Evolutionary conservation across 2,888 invertebrate genomes (phyloP).

Genomic region (Trichopria drosophilae): DNA sequence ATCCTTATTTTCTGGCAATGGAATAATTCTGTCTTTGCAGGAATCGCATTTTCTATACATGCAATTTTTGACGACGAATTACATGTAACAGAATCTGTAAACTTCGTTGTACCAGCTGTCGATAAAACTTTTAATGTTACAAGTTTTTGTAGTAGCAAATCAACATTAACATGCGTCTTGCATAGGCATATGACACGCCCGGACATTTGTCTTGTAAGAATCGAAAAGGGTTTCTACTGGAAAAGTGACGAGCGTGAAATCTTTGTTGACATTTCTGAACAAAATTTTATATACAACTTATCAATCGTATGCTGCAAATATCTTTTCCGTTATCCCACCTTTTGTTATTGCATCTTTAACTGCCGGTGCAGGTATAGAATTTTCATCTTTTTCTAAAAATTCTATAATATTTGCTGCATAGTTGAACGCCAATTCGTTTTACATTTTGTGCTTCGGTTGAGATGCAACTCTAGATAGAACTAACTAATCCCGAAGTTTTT

Average conservation of each 20-base stretch:
- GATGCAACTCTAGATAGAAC: too few species aligned
- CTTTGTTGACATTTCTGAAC: constrained; percentile 1
- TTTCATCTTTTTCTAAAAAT: constrained; percentile 19
- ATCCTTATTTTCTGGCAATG: too few species aligned
- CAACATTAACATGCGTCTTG: constrained; percentile 15
- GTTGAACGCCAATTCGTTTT: too few species aligned
- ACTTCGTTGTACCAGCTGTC: constrained; percentile 7
- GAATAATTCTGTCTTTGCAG: too few species aligned
- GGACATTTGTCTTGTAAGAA: constrained; percentile 4
- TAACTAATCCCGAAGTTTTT: too few species aligned
- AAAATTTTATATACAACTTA: constrained; percentile 16
- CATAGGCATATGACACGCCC: constrained; percentile 17
- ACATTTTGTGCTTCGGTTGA: too few species aligned
- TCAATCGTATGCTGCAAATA: constrained; percentile 10
- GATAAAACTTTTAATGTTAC: constrained; percentile 6
- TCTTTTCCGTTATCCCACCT: constrained; percentile 19
- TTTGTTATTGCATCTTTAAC: constrained; percentile 11
- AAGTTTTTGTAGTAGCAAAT: constrained; percentile 15
- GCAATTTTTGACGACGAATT: too few species aligned
- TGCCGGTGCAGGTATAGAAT: constrained; percentile 15
- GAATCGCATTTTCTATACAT: too few species aligned
- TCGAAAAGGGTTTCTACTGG: constrained; percentile 21
- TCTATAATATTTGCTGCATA: constrained; percentile 7
- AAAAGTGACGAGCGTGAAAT: constrained; percentile 17
- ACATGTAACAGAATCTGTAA: constrained; percentile 15